Evolutionary conservation across 2,888 invertebrate species (phyloP), one percentile per base, ranked within the genome.

Genomic region (Petrolisthes manimaculis): DNA sequence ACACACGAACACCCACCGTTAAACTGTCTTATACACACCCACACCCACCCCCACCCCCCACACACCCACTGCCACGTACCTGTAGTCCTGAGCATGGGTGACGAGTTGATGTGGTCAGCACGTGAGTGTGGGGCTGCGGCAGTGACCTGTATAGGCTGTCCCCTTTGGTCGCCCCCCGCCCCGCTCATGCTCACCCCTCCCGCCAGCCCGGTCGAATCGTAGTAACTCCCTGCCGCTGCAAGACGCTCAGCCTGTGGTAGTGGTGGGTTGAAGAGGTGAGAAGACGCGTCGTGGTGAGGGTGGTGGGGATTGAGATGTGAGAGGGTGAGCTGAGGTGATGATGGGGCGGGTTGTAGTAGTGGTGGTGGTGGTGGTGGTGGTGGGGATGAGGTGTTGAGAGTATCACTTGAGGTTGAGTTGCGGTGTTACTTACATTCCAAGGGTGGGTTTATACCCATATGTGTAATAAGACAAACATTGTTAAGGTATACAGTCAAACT

Each of bases 81-180:
- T 89, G 90, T 89, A 53, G 90, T 90, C 81, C 90, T 86, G 88
- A 90, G 89, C 89, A 90, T 89, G n/a, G 88, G 82, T n/a, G 90
- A 86, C 21, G 89, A 86, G 78, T 88, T 89, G 69, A 90, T 89
- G 82, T 90, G 90, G 78, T 90, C 90, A 3, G 89, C 83, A 61
- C 90, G 75, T 9, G 89, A 88, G 84, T 89, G 89, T 4, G 87
- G 85, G 5, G 89, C 90, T 8, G 90, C 90, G 2, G 90, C 90
- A 14, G 90, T 90, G 51, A 88, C 88, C 81, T 90, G 88, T n/a
- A 88, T 88, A 24, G 89, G 67, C 61, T 85, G 86, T 12, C 87
- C 89, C 53, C 89, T 61, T 61, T 88, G 88, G 81, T 90, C 90
- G 4, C 75, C 84, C 8, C 86, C 88, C 0, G 88, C 80, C 24